Evolutionary conservation across 2,888 invertebrate species (phyloP), one percentile per base, ranked within the genome.

Genomic region (Myathropa florea): DNA sequence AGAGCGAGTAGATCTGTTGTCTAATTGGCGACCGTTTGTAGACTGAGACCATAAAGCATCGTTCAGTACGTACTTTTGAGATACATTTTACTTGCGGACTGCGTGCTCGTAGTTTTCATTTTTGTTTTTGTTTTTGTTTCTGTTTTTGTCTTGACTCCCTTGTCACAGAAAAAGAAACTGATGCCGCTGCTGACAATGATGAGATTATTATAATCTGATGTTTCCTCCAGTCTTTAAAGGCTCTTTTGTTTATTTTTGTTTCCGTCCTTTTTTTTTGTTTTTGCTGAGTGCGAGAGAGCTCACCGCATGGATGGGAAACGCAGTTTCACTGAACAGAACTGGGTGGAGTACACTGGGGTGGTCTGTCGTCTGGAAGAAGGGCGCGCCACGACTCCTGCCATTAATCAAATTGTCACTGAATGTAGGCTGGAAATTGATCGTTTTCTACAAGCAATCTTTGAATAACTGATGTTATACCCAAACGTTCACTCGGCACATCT

Each of bases 1-100:
- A 73, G 63, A 70, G 28, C 36, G 59, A 77, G n/a, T 55, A 61
- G 64, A 82, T 72, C 73, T 81, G 78, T 80, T 87, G 83, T 68
- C 76, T 87, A 80, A 80, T 83, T 80, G 80, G 83, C 87, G 83
- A 83, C 71, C 75, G 76, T 80, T 83, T 73, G 68, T 63, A 76
- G 72, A 87, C 87, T 83, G 83, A 87, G 80, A 59, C 53, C 67
- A 68, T 26, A 82, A 73, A 77, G 78, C 70, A 86, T 82, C 78
- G 63, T 64, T 70, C 75, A 75, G 71, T 78, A 78, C 75, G 60
- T 82, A 75, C 67, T 86, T n/a, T 78, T 46, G 60, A 86, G 55
- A 79, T 82, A 71, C 82, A 46, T 70, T 46, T 68, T 60, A 71
- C 59, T 33, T 71, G 53, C n/a, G 53, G 36, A 30, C 61, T 28